Conservation (phyloP, 2,888 invertebrate species). For the Trachelus iudaicus region DNA sequence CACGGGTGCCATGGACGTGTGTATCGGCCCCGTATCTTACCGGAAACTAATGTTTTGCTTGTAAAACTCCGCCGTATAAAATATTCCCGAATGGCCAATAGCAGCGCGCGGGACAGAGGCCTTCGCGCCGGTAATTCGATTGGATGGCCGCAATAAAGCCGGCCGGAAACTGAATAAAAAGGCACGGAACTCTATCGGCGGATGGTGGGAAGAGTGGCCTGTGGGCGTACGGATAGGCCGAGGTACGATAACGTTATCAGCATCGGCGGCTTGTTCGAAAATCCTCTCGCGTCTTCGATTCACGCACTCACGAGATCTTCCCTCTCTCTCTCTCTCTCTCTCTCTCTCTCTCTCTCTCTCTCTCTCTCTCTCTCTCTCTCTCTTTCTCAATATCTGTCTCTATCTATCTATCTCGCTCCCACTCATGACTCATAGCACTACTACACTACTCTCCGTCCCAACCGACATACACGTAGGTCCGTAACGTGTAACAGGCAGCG, state of each 20-base stretch:
- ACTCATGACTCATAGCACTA: background rate
- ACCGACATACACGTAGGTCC: background rate
- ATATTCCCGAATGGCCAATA: conserved; percentile 51
- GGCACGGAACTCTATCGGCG: background rate
- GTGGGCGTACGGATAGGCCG: background rate
- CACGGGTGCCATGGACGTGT: conserved; percentile 49
- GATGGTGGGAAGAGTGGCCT: background rate
- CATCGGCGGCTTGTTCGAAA: background rate
- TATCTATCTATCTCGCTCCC: background rate
- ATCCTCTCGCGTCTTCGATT: background rate
- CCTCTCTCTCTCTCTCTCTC: background rate
- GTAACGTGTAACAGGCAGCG: background rate
- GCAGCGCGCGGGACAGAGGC: conserved; percentile 7
- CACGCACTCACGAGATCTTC: background rate
- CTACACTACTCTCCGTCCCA: background rate
- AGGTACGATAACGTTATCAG: background rate
- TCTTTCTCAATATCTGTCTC: background rate
- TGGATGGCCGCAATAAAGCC: conserved; percentile 1
- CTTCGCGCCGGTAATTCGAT: conserved; percentile 4
- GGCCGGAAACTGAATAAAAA: background rate
- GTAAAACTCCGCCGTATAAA: conserved; percentile 42
- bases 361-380: background rate
- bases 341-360: background rate
- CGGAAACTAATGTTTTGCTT: conserved; percentile 52
- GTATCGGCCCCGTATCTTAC: conserved; percentile 43